phyloP scores from a whole-genome alignment of 2,888 invertebrate species.

The Lithophane socia region DNA sequence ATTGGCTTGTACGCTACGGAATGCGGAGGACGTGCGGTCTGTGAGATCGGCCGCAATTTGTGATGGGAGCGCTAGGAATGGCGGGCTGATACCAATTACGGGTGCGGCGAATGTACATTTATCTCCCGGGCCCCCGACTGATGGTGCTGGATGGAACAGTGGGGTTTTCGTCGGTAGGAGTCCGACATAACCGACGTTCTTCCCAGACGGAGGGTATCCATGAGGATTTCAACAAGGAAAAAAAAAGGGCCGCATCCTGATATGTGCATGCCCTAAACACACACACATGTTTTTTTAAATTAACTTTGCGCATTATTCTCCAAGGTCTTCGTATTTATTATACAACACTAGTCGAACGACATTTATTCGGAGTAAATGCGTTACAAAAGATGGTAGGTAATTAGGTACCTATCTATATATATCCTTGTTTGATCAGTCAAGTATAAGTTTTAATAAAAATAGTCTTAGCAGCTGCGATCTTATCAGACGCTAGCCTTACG shows the following conservation, averaged over 20 bases:
- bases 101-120: neutral
- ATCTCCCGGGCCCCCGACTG: neutral
- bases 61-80: neutral
- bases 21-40: neutral
- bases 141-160: neutral
- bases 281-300: neutral
- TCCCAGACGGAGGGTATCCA: too few relatives aligned
- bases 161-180: neutral
- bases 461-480: constrained; percentile 29
- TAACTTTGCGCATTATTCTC: too few relatives aligned
- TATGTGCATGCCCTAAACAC: neutral
- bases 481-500: constrained; percentile 28
- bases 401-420: neutral
- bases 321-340: neutral
- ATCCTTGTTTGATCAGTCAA: constrained; percentile 4
- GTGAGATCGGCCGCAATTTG: too few relatives aligned
- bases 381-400: neutral
- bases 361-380: neutral
- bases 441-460: constrained; percentile 25
- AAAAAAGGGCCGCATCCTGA: neutral
- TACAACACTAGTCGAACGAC: too few relatives aligned
- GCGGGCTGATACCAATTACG: neutral
- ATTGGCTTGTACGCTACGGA: neutral
- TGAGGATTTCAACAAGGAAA: neutral
- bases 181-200: neutral